Conservation (phyloP, 2,888 invertebrate species). For the Prostheceraeus crozeri region DNA sequence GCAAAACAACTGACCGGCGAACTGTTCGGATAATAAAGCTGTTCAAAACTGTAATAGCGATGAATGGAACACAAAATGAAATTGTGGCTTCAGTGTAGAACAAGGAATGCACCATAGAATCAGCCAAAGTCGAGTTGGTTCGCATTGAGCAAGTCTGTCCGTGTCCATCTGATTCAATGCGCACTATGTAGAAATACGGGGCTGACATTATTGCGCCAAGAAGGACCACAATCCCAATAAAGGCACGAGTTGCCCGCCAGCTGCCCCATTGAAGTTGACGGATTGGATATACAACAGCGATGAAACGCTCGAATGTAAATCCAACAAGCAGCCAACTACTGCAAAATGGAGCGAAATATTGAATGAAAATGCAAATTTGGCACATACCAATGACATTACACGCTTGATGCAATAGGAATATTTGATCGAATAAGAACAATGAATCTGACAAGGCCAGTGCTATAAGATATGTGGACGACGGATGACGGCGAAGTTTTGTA, state of each 20-base stretch:
- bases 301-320: slow-evolving; percentile 28
- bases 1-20: not conserved
- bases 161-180: not conserved
- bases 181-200: slow-evolving; percentile 21
- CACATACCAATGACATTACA: not conserved
- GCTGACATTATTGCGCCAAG: not conserved
- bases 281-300: slow-evolving; percentile 23
- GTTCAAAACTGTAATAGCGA: slow-evolving; percentile 8
- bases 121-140: not conserved
- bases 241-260: slow-evolving; percentile 7
- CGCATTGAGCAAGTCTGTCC: slow-evolving; percentile 1
- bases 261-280: slow-evolving; percentile 10
- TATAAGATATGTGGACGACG: slow-evolving; percentile 14
- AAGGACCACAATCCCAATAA: not conserved
- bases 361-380: slow-evolving; percentile 18
- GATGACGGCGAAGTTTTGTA: slow-evolving; percentile 4
- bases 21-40: not conserved
- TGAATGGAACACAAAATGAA: slow-evolving; percentile 2
- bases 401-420: not conserved
- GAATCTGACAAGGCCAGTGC: slow-evolving; percentile 16
- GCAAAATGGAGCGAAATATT: slow-evolving; percentile 26
- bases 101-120: not conserved
- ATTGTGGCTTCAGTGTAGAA: slow-evolving; percentile 6
- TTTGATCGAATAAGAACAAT: not conserved
- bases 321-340: slow-evolving; percentile 25